Evolutionary conservation across 1,140 invertebrate genomes (phyloP), one percentile per base, ranked within the genome.

Genomic region (Drosophila ogumai): DNA sequence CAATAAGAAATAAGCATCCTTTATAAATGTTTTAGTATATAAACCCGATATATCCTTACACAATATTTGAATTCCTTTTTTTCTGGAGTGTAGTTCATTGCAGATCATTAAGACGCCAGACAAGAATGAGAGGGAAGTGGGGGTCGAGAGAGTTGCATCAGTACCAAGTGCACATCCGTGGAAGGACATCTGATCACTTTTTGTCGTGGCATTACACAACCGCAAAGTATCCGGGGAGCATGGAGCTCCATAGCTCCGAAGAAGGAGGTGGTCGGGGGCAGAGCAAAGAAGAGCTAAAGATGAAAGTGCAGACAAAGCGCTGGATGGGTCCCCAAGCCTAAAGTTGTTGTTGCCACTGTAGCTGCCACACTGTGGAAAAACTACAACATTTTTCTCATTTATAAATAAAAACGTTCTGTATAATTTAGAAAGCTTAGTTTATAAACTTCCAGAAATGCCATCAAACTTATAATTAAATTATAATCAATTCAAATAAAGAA

Each of bases 101-200:
- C 60, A 87, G 90, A 87, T 91, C 90, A 91, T 91, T 91, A 91
- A 91, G 86, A 68, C 74, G 74, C 74, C 73, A 58, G 55, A 68
- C 73, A 63, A 68, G 31, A 68, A 67, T 10, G 32, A 65, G 66
- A n/a, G 50, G 46, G 36, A 3, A 50, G 25, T 49, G 46, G 15
- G 31, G 22, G 40, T 28, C 1, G 6, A 50, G 22, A 76, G 71
- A 69, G 44, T 60, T 59, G 19, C 76, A 66, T 60, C 65, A 59
- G 50, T 58, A 73, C 34, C 34, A 82, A 84, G 80, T 68, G 66
- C 71, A 90, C 90, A 91, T 91, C 90, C 90, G 90, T 90, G 90
- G 90, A 91, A 91, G 90, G 90, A 91, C 90, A 91, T 90, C 78
- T 91, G 90, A 91, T 91, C 90, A 74, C 74, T 87, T 90, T 84